Evolutionary conservation across 2,113 vertebrate genomes (phyloP).

Genomic region (Trochalopteron elliotii): DNA sequence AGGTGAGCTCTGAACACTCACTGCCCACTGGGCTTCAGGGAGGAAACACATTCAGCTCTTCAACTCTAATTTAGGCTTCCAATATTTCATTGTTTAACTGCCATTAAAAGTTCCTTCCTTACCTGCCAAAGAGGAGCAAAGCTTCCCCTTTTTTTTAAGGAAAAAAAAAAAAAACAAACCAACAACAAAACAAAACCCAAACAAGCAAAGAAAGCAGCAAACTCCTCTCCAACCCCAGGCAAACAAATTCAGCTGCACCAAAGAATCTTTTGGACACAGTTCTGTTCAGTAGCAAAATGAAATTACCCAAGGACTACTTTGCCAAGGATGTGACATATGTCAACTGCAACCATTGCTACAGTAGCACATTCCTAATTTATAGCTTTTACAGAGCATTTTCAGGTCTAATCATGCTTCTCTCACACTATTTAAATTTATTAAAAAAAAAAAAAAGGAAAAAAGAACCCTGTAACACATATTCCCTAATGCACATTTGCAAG

Average conservation of each 20-base stretch:
- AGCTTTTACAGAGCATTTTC: constrained; percentile 3
- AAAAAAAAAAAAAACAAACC: too few relatives aligned
- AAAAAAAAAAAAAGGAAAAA: background rate
- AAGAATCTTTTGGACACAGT: background rate
- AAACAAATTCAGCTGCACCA: background rate
- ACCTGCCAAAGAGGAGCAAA: background rate
- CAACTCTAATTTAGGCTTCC: background rate
- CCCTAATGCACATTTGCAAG: constrained; percentile 29
- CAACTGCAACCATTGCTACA: background rate
- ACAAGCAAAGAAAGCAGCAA: background rate
- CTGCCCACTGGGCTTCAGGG: background rate
- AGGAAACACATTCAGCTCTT: background rate
- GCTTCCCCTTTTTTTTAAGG: background rate
- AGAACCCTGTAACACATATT: constrained; percentile 22
- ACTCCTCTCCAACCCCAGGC: background rate
- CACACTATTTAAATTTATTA: constrained; percentile 5
- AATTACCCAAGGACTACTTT: background rate
- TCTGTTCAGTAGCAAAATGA: background rate
- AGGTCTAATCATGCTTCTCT: constrained; percentile 3
- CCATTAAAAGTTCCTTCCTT: accelerated
- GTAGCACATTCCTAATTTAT: background rate
- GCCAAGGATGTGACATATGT: background rate
- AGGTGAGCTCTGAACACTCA: background rate
- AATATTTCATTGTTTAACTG: background rate
- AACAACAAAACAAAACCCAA: background rate